phyloP scores from a whole-genome alignment of 1,140 invertebrate species.

The Colletes gigas region DNA sequence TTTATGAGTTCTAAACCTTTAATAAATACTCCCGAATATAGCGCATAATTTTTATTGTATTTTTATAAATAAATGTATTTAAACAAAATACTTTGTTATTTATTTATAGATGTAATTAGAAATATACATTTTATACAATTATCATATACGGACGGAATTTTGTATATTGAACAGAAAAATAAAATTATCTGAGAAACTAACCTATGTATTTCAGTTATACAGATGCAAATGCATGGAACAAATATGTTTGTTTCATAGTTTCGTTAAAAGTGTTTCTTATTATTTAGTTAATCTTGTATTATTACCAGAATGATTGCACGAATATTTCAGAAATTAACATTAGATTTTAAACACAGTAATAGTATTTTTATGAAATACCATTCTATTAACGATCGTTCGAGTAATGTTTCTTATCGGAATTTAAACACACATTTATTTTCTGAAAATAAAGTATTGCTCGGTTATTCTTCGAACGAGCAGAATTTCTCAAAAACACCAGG shows the following conservation, averaged over 20 bases:
- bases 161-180: neutral
- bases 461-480: constrained; percentile 8
- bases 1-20: neutral
- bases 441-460: neutral
- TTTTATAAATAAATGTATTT: neutral
- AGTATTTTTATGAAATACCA: neutral
- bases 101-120: neutral
- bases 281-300: neutral
- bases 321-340: constrained; percentile 24
- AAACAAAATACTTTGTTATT: neutral
- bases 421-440: neutral
- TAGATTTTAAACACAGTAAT: neutral
- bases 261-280: neutral
- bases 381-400: neutral
- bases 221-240: neutral
- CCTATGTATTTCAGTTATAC: neutral
- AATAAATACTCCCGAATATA: neutral
- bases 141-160: neutral
- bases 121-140: neutral
- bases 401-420: neutral
- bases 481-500: neutral
- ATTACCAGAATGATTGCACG: constrained; percentile 20
- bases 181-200: neutral
- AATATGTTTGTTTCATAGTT: neutral
- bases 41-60: neutral